Base-by-base conservation (phyloP, 2,888 invertebrate species). In the Herminia tarsipennalis region DNA sequence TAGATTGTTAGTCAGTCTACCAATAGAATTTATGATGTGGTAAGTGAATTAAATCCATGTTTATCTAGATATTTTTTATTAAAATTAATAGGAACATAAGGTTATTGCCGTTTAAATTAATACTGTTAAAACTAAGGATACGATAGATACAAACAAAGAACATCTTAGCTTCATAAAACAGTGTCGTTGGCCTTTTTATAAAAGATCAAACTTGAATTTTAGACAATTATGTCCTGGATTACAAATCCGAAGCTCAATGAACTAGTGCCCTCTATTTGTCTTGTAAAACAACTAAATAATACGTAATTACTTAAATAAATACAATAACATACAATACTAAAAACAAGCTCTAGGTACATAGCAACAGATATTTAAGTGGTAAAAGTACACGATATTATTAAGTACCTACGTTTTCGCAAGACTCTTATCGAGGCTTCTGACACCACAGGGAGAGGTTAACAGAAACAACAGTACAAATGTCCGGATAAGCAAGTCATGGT, bases 371-470 rank as follows among this genome's bases (percentile, higher is more conserved):
- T 40, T 14, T 14, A 20, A 46, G 28, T 13, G 35, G 33, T 29
- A 54, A 44, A 41, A 53, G 41, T 48, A 42, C 36, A 37, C 45
- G 50, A 56, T 37, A 39, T 20, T 9, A 5, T 24, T 30, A 18
- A 9, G 13, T 35, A 42, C 17, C 25, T 66, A 70, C 58, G 51
- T 57, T 51, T 60, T 53, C 35, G 41, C 43, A 49, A 34, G 46
- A 49, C 45, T 40, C 59, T 66, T 76, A 76, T 76, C 75, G 27
- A 54, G 53, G 36, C 42, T 53, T 54, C 44, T 66, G 66, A 70
- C 64, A 56, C 57, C 25, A 21, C 51, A 42, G 60, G 51, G 70
- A 60, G 64, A 57, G 71, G 65, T 68, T 65, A 66, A 54, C 46
- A 54, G 46, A 53, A 49, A 45, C 59, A 66, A 61, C 51, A 55